phyloP scores from a whole-genome alignment of 2,797 vertebrate species.

The Cygnus olor region DNA sequence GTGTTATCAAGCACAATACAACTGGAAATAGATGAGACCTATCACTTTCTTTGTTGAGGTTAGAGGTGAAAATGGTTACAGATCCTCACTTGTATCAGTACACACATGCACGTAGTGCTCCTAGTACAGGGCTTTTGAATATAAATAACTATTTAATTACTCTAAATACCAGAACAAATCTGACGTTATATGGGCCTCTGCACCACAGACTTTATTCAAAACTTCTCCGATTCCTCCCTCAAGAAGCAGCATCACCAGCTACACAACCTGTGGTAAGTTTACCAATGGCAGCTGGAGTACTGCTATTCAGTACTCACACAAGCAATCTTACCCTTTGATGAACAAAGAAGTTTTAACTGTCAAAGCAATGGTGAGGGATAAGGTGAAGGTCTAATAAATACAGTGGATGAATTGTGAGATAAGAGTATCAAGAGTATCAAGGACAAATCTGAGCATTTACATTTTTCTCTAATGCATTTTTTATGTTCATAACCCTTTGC shows the following conservation, averaged over 20 bases:
- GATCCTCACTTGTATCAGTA: not conserved
- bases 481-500: slow-evolving; percentile 37
- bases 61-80: not conserved
- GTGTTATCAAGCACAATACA: not conserved
- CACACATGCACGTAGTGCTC: not conserved
- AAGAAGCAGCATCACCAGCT: not conserved
- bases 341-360: slow-evolving; percentile 30
- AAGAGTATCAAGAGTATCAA: slow-evolving; percentile 23
- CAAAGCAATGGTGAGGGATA: not conserved
- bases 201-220: not conserved
- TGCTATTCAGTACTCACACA: not conserved
- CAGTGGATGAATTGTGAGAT: not conserved
- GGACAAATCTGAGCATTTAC: slow-evolving; percentile 20
- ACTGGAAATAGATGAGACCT: not conserved
- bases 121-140: not conserved
- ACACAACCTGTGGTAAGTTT: not conserved
- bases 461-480: slow-evolving; percentile 53
- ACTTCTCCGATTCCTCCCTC: not conserved
- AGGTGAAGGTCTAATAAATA: slow-evolving; percentile 24
- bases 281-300: not conserved
- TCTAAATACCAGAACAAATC: not conserved
- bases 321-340: not conserved
- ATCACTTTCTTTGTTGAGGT: not conserved
- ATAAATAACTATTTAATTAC: not conserved
- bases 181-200: not conserved